Evolutionary conservation across 2,113 vertebrate species (phyloP), one percentile per base, ranked within the genome.

Genomic region (Nibea coibor): DNA sequence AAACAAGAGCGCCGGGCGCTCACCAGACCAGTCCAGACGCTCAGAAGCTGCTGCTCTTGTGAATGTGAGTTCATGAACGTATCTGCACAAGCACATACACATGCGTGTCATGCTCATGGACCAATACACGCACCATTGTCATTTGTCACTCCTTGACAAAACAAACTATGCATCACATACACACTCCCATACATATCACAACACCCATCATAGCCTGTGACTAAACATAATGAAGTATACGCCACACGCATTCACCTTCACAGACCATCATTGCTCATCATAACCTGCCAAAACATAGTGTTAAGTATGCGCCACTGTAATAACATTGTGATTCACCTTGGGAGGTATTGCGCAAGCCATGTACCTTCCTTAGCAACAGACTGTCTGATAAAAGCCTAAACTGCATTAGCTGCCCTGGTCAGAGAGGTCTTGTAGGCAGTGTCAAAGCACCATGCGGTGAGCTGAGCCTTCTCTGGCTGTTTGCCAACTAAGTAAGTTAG

Each of bases 1-100:
- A 90, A 93, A 93, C 88, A 88, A 92, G 92, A 84, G 82, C 82
- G 78, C 76, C 8, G 39, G 48, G 70, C 58, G 62, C 62, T 66
- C 43, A 2, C 35, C n/a, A 57, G 53, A 69, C 68, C 71, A 63
- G 72, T 82, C 54, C 85, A 88, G 68, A 77, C 43, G 9, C 43
- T 59, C 51, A 20, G 64, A 71, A 75, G 72, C 82, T 74, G 77
- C 75, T 56, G 82, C 54, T 77, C 64, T 50, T 2, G 1, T 57
- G 68, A n/a, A 54, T n/a, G 26, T 3, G 35, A 83, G 47, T 42
- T 64, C 2, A 10, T 35, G 54, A 43, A 64, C 50, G 63, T 62
- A 69, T 19, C 42, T 24, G 8, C n/a, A 24, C 42, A 64, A 48
- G 59, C 10, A 81, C 67, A 69, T 50, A 79, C 70, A 64, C 48